Base-by-base conservation (phyloP, 2,888 invertebrate genomes). In the Zhuqinia jingwanae region DNA sequence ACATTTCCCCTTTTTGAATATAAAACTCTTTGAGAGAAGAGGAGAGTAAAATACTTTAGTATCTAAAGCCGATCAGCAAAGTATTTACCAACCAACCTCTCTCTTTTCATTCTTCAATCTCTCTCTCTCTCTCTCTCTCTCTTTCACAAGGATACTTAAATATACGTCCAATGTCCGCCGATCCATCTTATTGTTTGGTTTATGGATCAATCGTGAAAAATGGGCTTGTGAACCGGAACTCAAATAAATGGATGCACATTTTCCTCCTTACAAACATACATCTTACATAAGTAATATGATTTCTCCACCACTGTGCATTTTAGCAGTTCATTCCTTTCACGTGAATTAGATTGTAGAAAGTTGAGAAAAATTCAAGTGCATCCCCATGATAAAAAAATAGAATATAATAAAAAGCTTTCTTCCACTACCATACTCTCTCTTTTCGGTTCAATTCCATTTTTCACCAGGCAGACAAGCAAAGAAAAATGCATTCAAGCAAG, bases 341-440 rank as follows among this genome's bases (percentile, higher is more conserved):
- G 42, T 42, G 20, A 42, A 36, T 36, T 36, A 36, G 36, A 45
- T 68, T n/a, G n/a, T n/a, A 20, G 20, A 75, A 80, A 63, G 63
- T 58, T 53, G 17, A 20, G 36, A 50, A 20, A 47, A 65, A 85
- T 78, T 70, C 85, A 85, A 85, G 85, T 78, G 85, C 78, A 70
- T 85, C 78, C n/a, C 36, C 58, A 60, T 50, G 78, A 78, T 85
- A 78, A 85, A 78, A 81, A n/a, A 42, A 36, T 5, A 6, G 11
- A 56, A 73, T 60, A 78, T 65, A 85, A n/a, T n/a, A n/a, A 65
- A 85, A 85, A 56, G 70, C 78, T 78, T 77, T 85, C 68, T 85
- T 27, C 84, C 42, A 36, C 56, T 45, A 73, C n/a, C 73, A 30
- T 36, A 68, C 11, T 25, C 47, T 84, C 56, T 17, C 6, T 22